Evolutionary conservation across 2,888 invertebrate genomes (phyloP).

Genomic region (Eurytoma californica): DNA sequence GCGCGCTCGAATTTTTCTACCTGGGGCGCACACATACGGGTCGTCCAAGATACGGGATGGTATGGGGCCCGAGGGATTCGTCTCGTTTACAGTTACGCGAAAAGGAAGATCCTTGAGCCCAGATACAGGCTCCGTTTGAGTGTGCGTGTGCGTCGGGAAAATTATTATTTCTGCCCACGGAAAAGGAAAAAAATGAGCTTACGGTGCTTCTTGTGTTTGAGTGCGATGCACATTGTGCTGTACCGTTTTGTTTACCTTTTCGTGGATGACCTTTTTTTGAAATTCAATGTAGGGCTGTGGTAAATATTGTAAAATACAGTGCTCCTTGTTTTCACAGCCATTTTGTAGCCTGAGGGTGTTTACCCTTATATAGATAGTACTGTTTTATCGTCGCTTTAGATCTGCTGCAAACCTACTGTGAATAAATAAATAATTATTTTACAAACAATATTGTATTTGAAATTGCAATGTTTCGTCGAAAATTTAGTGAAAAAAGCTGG

Average conservation of each 20-base stretch:
- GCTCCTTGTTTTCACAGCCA: too few species aligned
- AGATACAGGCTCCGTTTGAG: slow-evolving; percentile 11
- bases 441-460: too few species aligned
- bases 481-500: too few species aligned
- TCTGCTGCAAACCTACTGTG: too few species aligned
- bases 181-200: slow-evolving; percentile 24
- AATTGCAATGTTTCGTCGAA: too few species aligned
- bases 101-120: slow-evolving; percentile 57
- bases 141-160: slow-evolving; percentile 28
- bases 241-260: neutral
- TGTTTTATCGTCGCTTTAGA: too few species aligned
- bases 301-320: too few species aligned
- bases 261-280: too few species aligned
- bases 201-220: neutral
- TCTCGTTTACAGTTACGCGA: slow-evolving; percentile 67
- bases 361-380: too few species aligned
- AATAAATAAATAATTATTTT: too few species aligned
- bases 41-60: slow-evolving; percentile 64
- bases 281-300: too few species aligned
- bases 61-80: slow-evolving; percentile 56
- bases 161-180: slow-evolving; percentile 48
- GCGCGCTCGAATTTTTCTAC: slow-evolving; percentile 65
- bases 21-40: slow-evolving; percentile 61
- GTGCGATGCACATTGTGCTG: neutral
- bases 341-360: too few species aligned